A percentile compares a stretch with the other conserved stretches of the same genome.
Evolutionary conservation across 2,888 invertebrate species (phyloP).

Genomic region (Platycheirus albimanus): DNA sequence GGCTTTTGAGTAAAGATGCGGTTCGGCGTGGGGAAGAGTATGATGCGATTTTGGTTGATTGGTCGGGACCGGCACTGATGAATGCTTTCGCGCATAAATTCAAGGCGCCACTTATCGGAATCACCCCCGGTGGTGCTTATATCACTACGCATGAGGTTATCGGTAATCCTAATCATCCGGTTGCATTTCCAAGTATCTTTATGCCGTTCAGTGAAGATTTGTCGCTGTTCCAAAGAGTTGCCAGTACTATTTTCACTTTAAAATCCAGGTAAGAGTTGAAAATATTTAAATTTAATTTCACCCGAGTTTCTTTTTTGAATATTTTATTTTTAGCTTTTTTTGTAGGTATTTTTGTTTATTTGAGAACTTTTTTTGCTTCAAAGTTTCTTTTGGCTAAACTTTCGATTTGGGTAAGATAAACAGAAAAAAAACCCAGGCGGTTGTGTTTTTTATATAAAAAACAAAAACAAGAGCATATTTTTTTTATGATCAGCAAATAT

Average conservation of each 20-base stretch:
- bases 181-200: conserved; percentile 84
- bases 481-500: no score
- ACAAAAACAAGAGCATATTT: no score
- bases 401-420: no score
- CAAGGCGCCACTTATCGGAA: conserved; percentile 84
- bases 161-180: conserved; percentile 84
- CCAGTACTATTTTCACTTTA: conserved; percentile 75
- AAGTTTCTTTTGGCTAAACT: no score
- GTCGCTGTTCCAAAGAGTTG: conserved; percentile 80
- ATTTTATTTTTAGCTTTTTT: no score
- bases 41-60: conserved; percentile 85
- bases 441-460: no score
- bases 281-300: no score
- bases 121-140: conserved; percentile 83
- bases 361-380: no score
- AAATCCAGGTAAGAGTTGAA: conserved; percentile 75
- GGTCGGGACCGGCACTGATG: conserved; percentile 83
- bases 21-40: conserved; percentile 82
- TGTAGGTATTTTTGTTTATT: no score
- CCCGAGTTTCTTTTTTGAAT: no score
- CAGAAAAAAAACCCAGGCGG: no score
- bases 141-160: conserved; percentile 84
- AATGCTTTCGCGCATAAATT: conserved; percentile 84
- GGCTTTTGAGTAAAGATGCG: conserved; percentile 65
- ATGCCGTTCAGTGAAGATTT: conserved; percentile 82